A percentile compares a stretch with the other conserved stretches of the same genome.
phyloP scores from a whole-genome alignment of 1,140 invertebrate species.

The Agrilus planipennis region DNA sequence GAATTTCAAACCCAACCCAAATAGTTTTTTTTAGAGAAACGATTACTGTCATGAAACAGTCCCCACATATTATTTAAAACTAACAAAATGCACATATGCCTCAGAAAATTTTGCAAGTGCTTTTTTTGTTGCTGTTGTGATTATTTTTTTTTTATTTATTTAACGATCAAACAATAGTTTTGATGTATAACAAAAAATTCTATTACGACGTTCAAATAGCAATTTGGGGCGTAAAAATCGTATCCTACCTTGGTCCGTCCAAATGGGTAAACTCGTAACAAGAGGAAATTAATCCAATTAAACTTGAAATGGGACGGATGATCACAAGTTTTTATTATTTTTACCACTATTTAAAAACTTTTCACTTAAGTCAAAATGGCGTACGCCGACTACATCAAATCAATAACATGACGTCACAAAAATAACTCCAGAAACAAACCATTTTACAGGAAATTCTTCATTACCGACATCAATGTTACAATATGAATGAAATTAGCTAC shows the following conservation, averaged over 20 bases:
- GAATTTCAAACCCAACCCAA: too few species aligned
- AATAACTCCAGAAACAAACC: too few species aligned
- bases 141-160: too few species aligned
- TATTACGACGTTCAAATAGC: not conserved
- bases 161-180: not conserved
- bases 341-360: slow-evolving; percentile 25
- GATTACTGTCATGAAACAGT: too few species aligned
- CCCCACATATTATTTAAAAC: too few species aligned
- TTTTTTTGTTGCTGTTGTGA: too few species aligned
- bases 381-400: slow-evolving; percentile 36
- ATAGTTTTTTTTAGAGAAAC: too few species aligned
- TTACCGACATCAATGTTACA: too few species aligned
- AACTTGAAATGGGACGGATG: slow-evolving; percentile 41
- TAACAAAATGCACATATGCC: not conserved
- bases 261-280: slow-evolving; percentile 51
- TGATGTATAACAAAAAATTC: not conserved
- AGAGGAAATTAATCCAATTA: slow-evolving; percentile 43
- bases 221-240: slow-evolving; percentile 28
- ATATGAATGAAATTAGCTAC: too few species aligned
- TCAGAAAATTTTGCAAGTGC: not conserved
- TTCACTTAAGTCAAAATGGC: slow-evolving; percentile 34
- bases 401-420: slow-evolving; percentile 49
- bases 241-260: slow-evolving; percentile 52
- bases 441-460: too few species aligned
- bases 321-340: slow-evolving; percentile 39